Evolutionary conservation across 2,113 vertebrate genomes (phyloP).

Genomic region (Illadopsis cleaveri): DNA sequence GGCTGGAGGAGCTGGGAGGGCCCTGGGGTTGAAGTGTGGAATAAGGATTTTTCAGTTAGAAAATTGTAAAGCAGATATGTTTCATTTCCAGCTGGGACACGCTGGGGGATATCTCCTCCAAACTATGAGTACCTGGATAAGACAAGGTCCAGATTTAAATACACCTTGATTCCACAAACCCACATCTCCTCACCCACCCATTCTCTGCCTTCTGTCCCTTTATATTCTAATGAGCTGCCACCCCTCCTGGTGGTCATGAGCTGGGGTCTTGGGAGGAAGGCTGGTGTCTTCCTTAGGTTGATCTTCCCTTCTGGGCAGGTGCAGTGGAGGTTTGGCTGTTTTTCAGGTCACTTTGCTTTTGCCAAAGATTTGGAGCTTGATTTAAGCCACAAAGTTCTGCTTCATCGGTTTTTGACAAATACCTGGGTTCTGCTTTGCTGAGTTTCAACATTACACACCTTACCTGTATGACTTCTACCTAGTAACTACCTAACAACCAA

Average conservation of each 20-base stretch:
- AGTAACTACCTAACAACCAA: neutral
- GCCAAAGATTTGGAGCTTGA: neutral
- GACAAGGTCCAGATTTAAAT: neutral
- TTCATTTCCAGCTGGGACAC: neutral
- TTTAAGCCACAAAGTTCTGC: neutral
- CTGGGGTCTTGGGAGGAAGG: neutral
- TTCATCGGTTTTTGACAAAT: neutral
- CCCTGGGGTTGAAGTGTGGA: neutral
- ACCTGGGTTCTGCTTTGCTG: neutral
- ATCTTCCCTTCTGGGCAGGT: neutral
- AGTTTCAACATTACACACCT: neutral
- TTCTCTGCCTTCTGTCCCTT: neutral
- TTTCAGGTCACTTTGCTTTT: neutral
- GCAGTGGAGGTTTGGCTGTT: neutral
- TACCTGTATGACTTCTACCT: neutral
- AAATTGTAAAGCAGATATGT: neutral
- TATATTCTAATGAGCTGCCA: neutral
- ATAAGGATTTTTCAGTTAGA: neutral
- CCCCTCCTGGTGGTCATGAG: neutral
- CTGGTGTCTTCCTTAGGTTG: fast-evolving
- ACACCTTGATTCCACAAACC: too few relatives aligned
- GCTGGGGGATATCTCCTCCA: neutral
- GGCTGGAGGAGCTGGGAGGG: neutral
- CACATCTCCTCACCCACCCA: neutral
- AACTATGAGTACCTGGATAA: neutral